phyloP scores from a whole-genome alignment of 2,797 vertebrate species.

The Gobio occitaniae region DNA sequence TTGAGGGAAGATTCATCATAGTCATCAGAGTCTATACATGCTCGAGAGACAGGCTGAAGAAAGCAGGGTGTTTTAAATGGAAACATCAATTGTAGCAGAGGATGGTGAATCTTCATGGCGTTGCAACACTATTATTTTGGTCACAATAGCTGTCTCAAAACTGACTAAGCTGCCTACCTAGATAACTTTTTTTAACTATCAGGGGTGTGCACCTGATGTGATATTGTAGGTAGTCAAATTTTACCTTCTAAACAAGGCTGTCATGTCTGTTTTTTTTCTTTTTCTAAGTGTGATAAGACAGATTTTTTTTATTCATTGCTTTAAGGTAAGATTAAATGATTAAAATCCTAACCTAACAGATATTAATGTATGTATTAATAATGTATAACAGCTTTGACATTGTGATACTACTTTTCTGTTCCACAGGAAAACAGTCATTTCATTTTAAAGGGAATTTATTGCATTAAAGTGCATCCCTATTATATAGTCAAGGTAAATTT shows the following conservation, averaged over 20 bases:
- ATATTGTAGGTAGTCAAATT: slow-evolving; percentile 10
- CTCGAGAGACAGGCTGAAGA: not conserved
- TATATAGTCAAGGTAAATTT: too few species aligned
- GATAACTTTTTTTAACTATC: not conserved
- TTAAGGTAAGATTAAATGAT: too few species aligned
- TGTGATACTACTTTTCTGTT: not conserved
- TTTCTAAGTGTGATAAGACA: not conserved
- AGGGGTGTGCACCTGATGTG: not conserved
- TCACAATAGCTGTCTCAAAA: slow-evolving; percentile 9
- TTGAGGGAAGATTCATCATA: not conserved
- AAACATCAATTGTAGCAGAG: not conserved
- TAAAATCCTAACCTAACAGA: not conserved
- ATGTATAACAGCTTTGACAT: not conserved
- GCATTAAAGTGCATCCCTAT: too few species aligned
- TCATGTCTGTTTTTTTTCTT: not conserved
- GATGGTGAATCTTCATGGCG: not conserved
- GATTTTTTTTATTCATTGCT: too few species aligned
- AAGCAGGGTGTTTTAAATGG: not conserved
- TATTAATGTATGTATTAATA: too few species aligned
- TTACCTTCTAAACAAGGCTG: not conserved
- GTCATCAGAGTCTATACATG: not conserved
- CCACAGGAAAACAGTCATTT: not conserved
- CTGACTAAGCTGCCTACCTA: not conserved
- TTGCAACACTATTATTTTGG: slow-evolving; percentile 5
- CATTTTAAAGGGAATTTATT: too few species aligned